phyloP scores from a whole-genome alignment of 2,113 vertebrate species.

The Indri indri region DNA sequence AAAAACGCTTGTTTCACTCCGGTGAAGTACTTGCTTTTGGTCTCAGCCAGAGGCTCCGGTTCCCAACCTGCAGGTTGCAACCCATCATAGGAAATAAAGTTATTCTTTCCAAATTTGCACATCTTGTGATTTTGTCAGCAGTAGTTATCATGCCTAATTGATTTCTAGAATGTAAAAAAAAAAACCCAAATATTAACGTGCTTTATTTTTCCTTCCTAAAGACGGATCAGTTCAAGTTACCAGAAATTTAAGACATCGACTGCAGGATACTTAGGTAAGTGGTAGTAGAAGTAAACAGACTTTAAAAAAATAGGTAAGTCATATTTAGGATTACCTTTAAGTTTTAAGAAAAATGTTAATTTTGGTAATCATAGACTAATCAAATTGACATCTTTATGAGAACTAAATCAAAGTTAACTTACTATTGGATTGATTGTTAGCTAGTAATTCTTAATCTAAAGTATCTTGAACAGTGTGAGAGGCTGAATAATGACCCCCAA shows the following conservation, averaged over 20 bases:
- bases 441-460: not conserved
- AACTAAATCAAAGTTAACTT: not conserved
- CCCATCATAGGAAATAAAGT: too few relatives aligned
- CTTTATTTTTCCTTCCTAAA: not conserved
- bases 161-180: not conserved
- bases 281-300: not conserved
- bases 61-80: too few relatives aligned
- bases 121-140: too few relatives aligned
- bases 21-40: too few relatives aligned
- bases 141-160: not conserved
- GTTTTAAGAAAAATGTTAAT: not conserved
- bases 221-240: not conserved
- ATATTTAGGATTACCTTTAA: not conserved
- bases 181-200: not conserved
- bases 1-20: too few relatives aligned
- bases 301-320: not conserved
- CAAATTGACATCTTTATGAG: not conserved
- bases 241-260: not conserved
- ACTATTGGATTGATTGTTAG: not conserved
- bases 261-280: not conserved
- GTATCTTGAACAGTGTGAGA: not conserved
- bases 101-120: too few relatives aligned
- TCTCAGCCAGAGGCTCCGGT: too few relatives aligned
- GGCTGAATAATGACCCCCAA: not conserved
- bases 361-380: not conserved